Evolutionary conservation across 23 tunicate genomes (phyloP).

Genomic region (Halocynthia roretzi): DNA sequence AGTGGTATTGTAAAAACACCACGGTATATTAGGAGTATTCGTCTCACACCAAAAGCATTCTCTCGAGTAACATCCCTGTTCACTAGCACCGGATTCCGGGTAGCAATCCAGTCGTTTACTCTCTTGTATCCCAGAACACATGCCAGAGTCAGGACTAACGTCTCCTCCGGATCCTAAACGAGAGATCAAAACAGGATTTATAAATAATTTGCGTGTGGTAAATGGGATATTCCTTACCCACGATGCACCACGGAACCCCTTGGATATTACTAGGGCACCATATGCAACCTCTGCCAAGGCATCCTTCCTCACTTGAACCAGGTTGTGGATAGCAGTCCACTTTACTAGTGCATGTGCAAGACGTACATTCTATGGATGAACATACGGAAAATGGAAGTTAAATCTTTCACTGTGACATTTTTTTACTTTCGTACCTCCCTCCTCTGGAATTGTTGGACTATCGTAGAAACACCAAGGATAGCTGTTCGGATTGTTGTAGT

Average conservation of each 20-base stretch:
- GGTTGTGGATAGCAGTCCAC: slow-evolving; percentile 90
- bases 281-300: slow-evolving; percentile 79
- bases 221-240: not conserved
- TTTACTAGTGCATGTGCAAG: slow-evolving; percentile 67
- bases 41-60: not conserved
- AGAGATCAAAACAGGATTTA: not conserved
- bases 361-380: slow-evolving; percentile 39
- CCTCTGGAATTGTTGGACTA: slow-evolving; percentile 10
- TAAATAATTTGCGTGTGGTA: not conserved
- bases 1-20: not conserved
- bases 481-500: slow-evolving; percentile 62
- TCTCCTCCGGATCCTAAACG: no score
- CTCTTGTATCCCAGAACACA: no score
- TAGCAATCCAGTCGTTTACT: not conserved
- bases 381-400: not conserved
- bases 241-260: slow-evolving; percentile 93
- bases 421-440: not conserved
- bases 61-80: not conserved
- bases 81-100: not conserved
- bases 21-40: not conserved
- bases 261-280: slow-evolving; percentile 67
- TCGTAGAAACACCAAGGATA: slow-evolving; percentile 94
- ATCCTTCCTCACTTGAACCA: slow-evolving; percentile 91
- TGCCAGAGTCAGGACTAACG: no score
- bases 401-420: not conserved